Conservation (phyloP, 53 echinoderm and acorn worm species). For the Echinarachnius parma region DNA sequence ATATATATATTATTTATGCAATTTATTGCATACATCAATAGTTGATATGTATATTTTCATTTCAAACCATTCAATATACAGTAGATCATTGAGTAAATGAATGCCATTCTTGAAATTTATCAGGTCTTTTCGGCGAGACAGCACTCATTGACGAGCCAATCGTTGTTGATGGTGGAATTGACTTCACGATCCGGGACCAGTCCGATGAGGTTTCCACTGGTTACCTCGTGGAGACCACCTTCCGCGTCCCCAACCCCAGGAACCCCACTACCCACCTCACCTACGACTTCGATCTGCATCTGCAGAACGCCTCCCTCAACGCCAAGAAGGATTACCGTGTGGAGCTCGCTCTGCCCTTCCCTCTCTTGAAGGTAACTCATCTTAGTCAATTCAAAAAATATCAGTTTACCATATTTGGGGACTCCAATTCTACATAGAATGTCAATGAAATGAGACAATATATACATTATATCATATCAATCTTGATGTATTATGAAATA, state of each 20-base stretch:
- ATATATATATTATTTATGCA: no score
- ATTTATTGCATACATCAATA: no score
- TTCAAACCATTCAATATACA: no score
- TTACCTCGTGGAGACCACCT: constrained; percentile 2
- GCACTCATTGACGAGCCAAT: constrained; percentile 31
- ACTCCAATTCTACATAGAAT: no score
- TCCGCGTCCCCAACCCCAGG: constrained; percentile 19
- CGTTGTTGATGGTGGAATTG: constrained; percentile 8
- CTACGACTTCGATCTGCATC: constrained; percentile 18
- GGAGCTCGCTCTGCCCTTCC: constrained; percentile 16
- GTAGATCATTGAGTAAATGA: no score
- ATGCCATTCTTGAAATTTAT: no score
- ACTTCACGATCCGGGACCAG: constrained; percentile 25
- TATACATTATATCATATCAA: no score
- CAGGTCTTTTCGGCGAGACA: constrained; percentile 40
- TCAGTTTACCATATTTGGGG: no score
- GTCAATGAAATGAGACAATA: no score
- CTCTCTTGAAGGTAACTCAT: constrained; percentile 31
- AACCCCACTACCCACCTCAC: not conserved
- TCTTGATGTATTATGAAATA: no score
- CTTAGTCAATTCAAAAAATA: no score
- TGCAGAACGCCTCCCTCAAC: constrained; percentile 12
- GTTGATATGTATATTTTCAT: no score
- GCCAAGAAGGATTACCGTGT: constrained; percentile 11
- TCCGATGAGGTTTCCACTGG: not conserved